Base-by-base conservation (phyloP, 2,888 invertebrate species). In the Stegophylla sp. region DNA sequence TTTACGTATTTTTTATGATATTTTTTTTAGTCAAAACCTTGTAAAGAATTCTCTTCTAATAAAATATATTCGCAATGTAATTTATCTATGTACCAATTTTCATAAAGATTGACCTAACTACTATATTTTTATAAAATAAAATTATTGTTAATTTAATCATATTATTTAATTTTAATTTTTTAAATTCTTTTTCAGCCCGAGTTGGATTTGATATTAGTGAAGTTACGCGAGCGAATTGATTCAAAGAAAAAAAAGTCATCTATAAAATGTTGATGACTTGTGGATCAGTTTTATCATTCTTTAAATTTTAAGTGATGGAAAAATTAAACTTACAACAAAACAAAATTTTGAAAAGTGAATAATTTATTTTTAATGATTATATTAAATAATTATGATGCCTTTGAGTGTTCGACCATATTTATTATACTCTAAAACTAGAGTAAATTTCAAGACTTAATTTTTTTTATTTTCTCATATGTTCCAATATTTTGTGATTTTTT, bases 141-240 rank as follows among this genome's bases (percentile, higher is more conserved):
- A 15, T 51, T 51, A 51, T 51, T 51, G 15, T 51, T 15, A 51
- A 7, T n/a, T n/a, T n/a, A n/a, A n/a, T n/a, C n/a, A n/a, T n/a
- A n/a, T n/a, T n/a, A n/a, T n/a, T n/a, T n/a, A n/a, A n/a, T n/a
- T n/a, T n/a, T n/a, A n/a, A n/a, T n/a, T n/a, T n/a, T n/a, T n/a
- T n/a, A n/a, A n/a, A n/a, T n/a, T n/a, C 23, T 75, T 17, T 79
- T 61, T 72, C 84, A 88, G 88, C 86, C 86, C 28, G 88, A 88
- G 85, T 85, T 89, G 83, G 86, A 88, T 82, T 87, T 87, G 82
- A 85, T 89, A 83, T 86, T 88, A 83, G 86, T 87, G 63, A 88
- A 88, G 85, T 83, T 88, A 82, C 86, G 87, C 83, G 86, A 87
- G 63, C 86, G 86, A 84, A 88, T 88, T 83, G 88, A 88, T 86